phyloP scores from a whole-genome alignment of 2,797 vertebrate genomes.

The Pangasius macronema region DNA sequence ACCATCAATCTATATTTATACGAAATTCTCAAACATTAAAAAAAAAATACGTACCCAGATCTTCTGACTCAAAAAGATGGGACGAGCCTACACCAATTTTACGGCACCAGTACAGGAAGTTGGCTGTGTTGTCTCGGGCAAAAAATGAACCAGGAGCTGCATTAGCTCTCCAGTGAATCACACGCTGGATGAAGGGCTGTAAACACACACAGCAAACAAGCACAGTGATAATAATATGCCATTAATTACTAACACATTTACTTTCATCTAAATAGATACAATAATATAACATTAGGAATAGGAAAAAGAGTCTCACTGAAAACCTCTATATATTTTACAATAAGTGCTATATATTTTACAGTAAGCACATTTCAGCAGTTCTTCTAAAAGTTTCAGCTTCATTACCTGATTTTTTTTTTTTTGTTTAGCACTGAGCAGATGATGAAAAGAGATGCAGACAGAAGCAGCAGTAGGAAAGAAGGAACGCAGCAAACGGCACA shows the following conservation, averaged over 20 bases:
- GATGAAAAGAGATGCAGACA: constrained; percentile 7
- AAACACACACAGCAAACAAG: constrained; percentile 23
- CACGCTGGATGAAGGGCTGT: constrained; percentile 82
- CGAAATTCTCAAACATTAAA: not conserved
- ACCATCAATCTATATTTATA: not conserved
- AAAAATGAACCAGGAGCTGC: constrained; percentile 95
- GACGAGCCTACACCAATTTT: constrained; percentile 91
- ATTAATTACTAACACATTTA: not conserved
- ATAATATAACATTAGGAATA: not conserved
- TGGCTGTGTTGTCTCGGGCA: constrained; percentile 94
- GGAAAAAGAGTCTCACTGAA: not conserved
- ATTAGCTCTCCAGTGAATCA: constrained; percentile 89
- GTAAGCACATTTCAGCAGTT: not conserved
- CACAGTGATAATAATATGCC: not conserved
- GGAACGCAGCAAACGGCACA: constrained; percentile 11
- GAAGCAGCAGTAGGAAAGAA: not conserved
- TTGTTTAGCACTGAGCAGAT: not conserved
- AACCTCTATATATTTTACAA: not conserved
- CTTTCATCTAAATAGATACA: not conserved
- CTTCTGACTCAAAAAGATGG: constrained; percentile 97
- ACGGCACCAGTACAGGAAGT: constrained; percentile 97
- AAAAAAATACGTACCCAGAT: constrained; percentile 85
- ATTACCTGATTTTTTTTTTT: not conserved
- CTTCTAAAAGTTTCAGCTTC: not conserved
- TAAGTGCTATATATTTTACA: not conserved